A percentile compares a stretch with the other conserved stretches of the same genome.
Conservation (phyloP, 2,888 invertebrate species). For the Thecophora atra region DNA sequence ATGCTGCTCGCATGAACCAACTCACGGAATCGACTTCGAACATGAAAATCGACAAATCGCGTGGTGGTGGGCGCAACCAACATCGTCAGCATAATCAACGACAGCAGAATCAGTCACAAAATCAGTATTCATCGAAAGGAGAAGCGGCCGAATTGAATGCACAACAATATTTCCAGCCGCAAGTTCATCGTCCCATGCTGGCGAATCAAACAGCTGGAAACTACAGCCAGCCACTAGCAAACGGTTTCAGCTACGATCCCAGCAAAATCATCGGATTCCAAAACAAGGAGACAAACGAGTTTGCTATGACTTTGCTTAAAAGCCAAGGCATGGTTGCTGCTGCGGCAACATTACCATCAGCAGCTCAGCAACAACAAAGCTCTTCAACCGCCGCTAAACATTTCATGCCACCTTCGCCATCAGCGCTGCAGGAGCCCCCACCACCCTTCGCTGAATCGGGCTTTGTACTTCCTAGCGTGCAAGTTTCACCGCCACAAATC, state of each 20-base stretch:
- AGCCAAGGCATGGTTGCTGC: slow-evolving; percentile 56
- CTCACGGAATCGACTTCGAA: slow-evolving; percentile 55
- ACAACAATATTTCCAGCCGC: slow-evolving; percentile 40
- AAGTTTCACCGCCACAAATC: slow-evolving; percentile 53
- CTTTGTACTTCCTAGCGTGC: slow-evolving; percentile 41
- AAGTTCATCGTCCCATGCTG: slow-evolving; percentile 24
- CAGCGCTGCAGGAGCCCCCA: slow-evolving; percentile 29
- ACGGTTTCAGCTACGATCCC: slow-evolving; percentile 64
- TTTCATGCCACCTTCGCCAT: slow-evolving; percentile 2
- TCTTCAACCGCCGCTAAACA: slow-evolving; percentile 23
- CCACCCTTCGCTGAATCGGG: slow-evolving; percentile 29
- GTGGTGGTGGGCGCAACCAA: slow-evolving; percentile 33
- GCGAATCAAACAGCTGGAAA: slow-evolving; percentile 25
- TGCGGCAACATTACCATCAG: slow-evolving; percentile 33
- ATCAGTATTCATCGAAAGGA: slow-evolving; percentile 56
- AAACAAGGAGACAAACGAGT: slow-evolving; percentile 65
- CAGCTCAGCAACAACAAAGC: slow-evolving; percentile 38
- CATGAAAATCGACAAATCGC: slow-evolving; percentile 52
- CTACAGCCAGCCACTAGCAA: slow-evolving; percentile 51
- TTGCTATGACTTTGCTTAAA: slow-evolving; percentile 64
- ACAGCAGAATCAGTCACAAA: slow-evolving; percentile 42
- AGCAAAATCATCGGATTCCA: slow-evolving; percentile 66
- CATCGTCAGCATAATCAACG: slow-evolving; percentile 39
- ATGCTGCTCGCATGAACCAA: slow-evolving; percentile 46
- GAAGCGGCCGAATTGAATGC: slow-evolving; percentile 36